Base-by-base conservation (phyloP, 1,140 invertebrate species). In the Drosophila orosa region DNA sequence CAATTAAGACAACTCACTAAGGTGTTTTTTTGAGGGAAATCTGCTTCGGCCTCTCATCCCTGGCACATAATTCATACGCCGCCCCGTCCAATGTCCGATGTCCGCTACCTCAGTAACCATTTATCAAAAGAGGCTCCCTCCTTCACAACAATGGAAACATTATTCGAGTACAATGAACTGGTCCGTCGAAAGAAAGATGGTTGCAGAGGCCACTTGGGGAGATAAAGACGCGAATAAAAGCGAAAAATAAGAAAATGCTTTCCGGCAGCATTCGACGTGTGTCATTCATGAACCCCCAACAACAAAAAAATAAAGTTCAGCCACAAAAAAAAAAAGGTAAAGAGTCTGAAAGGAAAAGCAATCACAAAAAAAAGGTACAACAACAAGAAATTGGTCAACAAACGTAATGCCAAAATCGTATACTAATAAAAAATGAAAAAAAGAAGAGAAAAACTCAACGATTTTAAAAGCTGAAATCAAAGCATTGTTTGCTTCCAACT, bases 241-340 rank as follows among this genome's bases (percentile, higher is more conserved):
- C 72, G 29, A 67, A 24, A 52, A 52, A 37, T 60, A 76, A 67
- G 65, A 73, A 85, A 86, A 74, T 75, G 60, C 40, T 77, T 82
- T 69, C 71, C 85, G 72, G 83, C 74, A 75, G 58, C 58, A 45
- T 48, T 76, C 62, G 72, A 79, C 72, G 80, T 83, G 73, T 80
- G 67, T 62, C 81, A 80, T 69, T 85, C 81, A 80, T 50, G 55
- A 50, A 25, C 24, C 19, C 24, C 62, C n/a, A 22, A 9, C 29
- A 22, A 15, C 8, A 12, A 48, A 17, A 24, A 44, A 78, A 63
- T n/a, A n/a, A 56, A 74, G 52, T 65, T 50, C 31, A 50, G 24
- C 17, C 52, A 47, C 12, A 5, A 24, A 25, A 66, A 62, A 48
- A 50, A 52, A 69, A 60, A 35, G 37, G 61, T 45, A 75, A 17